phyloP scores from a whole-genome alignment of 2,797 vertebrate species.

The Nyctalus aviator region DNA sequence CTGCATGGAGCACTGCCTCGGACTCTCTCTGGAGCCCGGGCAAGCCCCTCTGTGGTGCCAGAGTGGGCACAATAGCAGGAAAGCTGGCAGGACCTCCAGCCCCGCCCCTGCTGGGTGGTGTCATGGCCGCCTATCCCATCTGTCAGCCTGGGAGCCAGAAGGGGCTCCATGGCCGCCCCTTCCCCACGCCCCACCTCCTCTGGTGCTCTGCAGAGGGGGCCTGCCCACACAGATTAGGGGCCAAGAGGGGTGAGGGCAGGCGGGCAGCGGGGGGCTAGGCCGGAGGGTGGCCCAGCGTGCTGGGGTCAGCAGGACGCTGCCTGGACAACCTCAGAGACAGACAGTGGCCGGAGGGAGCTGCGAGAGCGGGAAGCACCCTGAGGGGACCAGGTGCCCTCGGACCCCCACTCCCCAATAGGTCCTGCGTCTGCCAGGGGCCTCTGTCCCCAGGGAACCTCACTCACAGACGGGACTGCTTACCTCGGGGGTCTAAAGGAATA shows the following conservation, averaged over 20 bases:
- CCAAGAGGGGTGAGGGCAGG: not conserved
- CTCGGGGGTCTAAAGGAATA: constrained; percentile 99
- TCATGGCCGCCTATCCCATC: not conserved
- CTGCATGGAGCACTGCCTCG: too few relatives aligned
- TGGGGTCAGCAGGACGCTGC: not conserved
- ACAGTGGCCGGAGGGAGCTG: not conserved
- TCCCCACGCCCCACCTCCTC: not conserved
- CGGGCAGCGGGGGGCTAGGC: not conserved
- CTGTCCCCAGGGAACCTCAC: constrained; percentile 59
- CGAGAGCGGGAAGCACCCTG: not conserved
- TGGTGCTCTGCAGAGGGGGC: not conserved
- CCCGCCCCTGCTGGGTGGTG: fast-evolving
- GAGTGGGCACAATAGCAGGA: not conserved
- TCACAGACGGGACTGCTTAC: constrained; percentile 92
- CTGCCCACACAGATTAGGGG: not conserved
- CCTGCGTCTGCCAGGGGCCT: not conserved
- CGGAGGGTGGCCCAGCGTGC: not conserved
- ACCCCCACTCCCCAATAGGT: not conserved
- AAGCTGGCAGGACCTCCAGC: not conserved
- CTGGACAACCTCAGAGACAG: not conserved
- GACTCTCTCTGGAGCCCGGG: not conserved
- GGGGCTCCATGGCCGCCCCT: not conserved
- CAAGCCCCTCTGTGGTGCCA: not conserved
- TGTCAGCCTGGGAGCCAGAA: not conserved
- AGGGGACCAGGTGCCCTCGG: not conserved